Base-by-base conservation (phyloP, 2,888 invertebrate species). In the Brachypalpus laphriformis region DNA sequence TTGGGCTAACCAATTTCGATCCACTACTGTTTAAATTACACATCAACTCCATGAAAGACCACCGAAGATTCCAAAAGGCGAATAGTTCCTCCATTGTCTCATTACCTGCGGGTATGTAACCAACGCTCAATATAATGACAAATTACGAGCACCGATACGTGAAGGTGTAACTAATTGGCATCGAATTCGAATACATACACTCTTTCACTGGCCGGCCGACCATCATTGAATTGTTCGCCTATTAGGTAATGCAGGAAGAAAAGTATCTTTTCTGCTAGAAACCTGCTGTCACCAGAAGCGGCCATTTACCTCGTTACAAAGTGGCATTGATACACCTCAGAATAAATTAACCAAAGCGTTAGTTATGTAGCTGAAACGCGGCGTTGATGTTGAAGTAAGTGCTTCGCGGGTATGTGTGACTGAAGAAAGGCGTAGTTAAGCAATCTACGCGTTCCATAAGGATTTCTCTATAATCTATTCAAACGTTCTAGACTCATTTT, bases 141-240 rank as follows among this genome's bases (percentile, higher is more conserved):
- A 78, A 63, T 71, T 70, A 78, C 65, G 57, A 57, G 37, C 71
- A 31, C 20, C 31, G 40, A 47, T 81, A 85, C 81, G 85, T 85
- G 81, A 85, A 85, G 66, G 85, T 75, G 66, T 71, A 81, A 40
- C 85, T 57, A 85, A 80, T 85, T 85, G 85, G 65, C 74, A 37
- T 66, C 42, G 28, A 80, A 49, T 54, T 34, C 59, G 34, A 68
- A 59, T 31, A 9, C 20, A 4, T 8, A 54, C 14, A 34, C 11
- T 18, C n/a, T 34, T 61, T 34, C 37, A 56, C 1, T 45, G 16
- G 28, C 11, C 49, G 47, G 74, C 63, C n/a, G n/a, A n/a, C n/a
- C n/a, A n/a, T n/a, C n/a, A 56, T 80, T 49, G 70, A 83, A 75
- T 80, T 80, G 45, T 37, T 71, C 11, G 18, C 59, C 66, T 51